These are phyloP conservation scores for Drosophila prostipennis DNA, from an alignment of 2,888 invertebrate species.

Conservation along the genomic window DNA sequence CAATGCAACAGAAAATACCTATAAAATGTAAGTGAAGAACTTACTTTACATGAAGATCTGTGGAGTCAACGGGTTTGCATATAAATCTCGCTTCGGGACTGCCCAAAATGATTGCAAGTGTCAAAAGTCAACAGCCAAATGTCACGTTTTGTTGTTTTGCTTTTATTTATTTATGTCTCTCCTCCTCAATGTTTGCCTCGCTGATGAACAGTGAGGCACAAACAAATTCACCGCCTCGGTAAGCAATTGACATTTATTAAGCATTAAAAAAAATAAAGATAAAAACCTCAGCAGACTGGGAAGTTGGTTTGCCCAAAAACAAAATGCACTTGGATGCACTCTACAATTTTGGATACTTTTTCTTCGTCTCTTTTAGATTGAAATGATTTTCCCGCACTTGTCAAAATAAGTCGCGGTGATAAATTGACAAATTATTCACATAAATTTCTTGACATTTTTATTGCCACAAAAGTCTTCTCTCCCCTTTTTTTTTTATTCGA, in stretches of 20 bases:
- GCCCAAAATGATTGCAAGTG: slow-evolving; percentile 73
- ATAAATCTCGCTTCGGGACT: slow-evolving; percentile 65
- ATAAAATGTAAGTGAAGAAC: slow-evolving; percentile 4
- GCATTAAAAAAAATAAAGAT: slow-evolving; percentile 10
- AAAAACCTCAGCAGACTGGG: slow-evolving; percentile 7
- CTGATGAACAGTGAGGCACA: slow-evolving; percentile 34
- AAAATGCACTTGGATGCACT: slow-evolving; percentile 52
- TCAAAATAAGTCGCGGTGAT: slow-evolving; percentile 60
- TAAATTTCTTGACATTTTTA: slow-evolving; percentile 65
- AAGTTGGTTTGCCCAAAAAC: slow-evolving; percentile 20
- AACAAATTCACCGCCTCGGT: slow-evolving; percentile 35
- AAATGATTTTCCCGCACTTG: slow-evolving; percentile 66
- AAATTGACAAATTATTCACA: slow-evolving; percentile 73
- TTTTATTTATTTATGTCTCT: slow-evolving; percentile 30
- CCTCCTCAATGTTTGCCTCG: slow-evolving; percentile 40
- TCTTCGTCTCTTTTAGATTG: slow-evolving; percentile 44
- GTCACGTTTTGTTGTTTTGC: slow-evolving; percentile 73
- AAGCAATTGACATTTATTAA: slow-evolving; percentile 75
- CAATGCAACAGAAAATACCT: slow-evolving; percentile 27
- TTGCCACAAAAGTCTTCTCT: slow-evolving; percentile 38
- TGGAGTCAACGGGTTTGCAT: slow-evolving; percentile 43
- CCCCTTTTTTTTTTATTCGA: neutral
- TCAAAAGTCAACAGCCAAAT: slow-evolving; percentile 77
- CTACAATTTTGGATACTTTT: slow-evolving; percentile 20
- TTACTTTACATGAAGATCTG: slow-evolving; percentile 61